phyloP scores from a whole-genome alignment of 2,888 invertebrate species.

The Pasiphila rectangulata region DNA sequence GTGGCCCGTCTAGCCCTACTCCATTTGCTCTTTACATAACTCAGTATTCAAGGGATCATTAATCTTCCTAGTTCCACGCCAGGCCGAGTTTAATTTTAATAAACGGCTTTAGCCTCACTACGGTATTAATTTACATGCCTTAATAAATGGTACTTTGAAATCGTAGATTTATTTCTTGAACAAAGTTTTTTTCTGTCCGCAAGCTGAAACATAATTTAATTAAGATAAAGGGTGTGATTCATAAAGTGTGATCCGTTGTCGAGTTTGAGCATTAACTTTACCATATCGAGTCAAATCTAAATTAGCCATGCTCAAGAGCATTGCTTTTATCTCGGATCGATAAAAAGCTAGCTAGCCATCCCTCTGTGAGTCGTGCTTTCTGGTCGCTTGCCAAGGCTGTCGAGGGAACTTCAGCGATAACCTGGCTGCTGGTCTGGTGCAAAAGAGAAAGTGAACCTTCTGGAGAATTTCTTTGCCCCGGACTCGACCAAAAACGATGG shows the following conservation, averaged over 20 bases:
- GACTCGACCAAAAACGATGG: too few species aligned
- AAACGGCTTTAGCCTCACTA: conserved; percentile 70
- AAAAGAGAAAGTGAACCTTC: too few species aligned
- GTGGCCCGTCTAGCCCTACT: conserved; percentile 66
- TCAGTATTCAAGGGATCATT: conserved; percentile 78
- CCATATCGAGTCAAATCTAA: conserved; percentile 31
- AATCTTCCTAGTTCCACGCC: conserved; percentile 78
- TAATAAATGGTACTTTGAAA: conserved; percentile 60
- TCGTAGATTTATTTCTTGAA: conserved; percentile 47
- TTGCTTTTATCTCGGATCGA: conserved; percentile 24
- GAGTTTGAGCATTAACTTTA: conserved; percentile 24
- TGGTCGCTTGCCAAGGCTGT: too few species aligned
- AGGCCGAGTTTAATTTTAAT: conserved; percentile 78
- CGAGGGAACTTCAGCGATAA: too few species aligned
- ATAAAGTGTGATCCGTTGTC: conserved; percentile 28
- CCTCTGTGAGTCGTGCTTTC: too few species aligned
- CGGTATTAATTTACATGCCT: conserved; percentile 68
- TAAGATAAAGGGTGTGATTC: conserved; percentile 23
- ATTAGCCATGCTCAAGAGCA: conserved; percentile 29
- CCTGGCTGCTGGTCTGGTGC: too few species aligned
- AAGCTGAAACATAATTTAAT: conserved; percentile 25
- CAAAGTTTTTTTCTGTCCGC: conserved; percentile 21
- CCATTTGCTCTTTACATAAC: conserved; percentile 79
- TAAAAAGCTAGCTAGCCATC: too few species aligned
- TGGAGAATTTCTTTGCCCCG: too few species aligned